phyloP scores from a whole-genome alignment of 2,888 invertebrate species.

The Macaria liturata region DNA sequence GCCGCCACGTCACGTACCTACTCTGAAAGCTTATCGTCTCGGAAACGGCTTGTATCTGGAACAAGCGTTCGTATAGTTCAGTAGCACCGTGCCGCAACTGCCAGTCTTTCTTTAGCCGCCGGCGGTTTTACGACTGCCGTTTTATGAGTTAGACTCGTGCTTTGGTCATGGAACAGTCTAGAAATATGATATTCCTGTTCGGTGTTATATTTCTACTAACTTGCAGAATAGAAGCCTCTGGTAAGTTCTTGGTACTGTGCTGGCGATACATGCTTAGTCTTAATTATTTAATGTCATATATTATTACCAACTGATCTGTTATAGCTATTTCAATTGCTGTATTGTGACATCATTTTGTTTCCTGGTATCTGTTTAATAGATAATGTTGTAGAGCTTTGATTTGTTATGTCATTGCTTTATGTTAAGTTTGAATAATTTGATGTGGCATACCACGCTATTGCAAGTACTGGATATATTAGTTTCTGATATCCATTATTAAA shows the following conservation, averaged over 20 bases:
- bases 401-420: too few relatives aligned
- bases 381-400: too few relatives aligned
- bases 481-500: too few relatives aligned
- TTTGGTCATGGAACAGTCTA: constrained; percentile 44
- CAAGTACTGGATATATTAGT: too few relatives aligned
- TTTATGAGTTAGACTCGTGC: constrained; percentile 49
- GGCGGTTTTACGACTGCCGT: constrained; percentile 51
- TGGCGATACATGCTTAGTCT: constrained; percentile 1
- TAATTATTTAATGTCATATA: background rate
- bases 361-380: too few relatives aligned
- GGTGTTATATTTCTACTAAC: constrained; percentile 39
- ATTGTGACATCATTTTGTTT: constrained; percentile 3
- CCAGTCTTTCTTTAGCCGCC: constrained; percentile 50
- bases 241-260: constrained; percentile 12
- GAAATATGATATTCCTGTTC: constrained; percentile 47
- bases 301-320: background rate
- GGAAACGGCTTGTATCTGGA: constrained; percentile 62
- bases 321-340: background rate
- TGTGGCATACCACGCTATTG: too few relatives aligned
- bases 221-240: constrained; percentile 14
- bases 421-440: too few relatives aligned
- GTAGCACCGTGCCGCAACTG: constrained; percentile 32
- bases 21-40: constrained; percentile 58
- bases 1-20: constrained; percentile 26
- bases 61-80: constrained; percentile 33